Evolutionary conservation across 2,797 vertebrate genomes (phyloP), one percentile per base, ranked within the genome.

Genomic region (Leptodactylus fallax): DNA sequence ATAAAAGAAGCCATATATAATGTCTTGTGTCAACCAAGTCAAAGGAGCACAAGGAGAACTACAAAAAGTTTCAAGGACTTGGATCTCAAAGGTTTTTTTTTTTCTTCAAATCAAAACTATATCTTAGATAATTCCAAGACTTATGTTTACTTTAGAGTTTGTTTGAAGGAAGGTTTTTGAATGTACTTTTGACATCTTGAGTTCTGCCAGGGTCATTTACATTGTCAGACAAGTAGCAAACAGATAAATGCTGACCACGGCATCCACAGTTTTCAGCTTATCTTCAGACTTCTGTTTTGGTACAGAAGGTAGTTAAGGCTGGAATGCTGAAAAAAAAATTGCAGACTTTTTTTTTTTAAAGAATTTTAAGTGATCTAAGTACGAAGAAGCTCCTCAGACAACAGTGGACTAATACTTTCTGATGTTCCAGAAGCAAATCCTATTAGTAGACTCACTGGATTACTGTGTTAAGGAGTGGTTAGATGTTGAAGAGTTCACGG

Each of bases 361-460:
- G 72, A 76, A 76, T 76, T 76, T 51, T n/a, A 76, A 76, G 25
- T 76, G 45, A 51, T 76, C 11, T 21, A 76, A 51, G 51, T 76
- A 49, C 2, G 45, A 51, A 76, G 47, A 51, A 12, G 72, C 72
- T 51, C 47, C 72, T 76, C 47, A 51, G 47, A 76, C 49, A 77
- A n/a, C 74, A 23, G 74, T 14, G 21, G 47, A 77, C 74, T 77
- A 77, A 77, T 77, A 7, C 72, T 76, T n/a, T 51, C 47, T 77
- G 74, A 77, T 77, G 74, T 77, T 77, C 74, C 74, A 77, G 36
- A 19, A 72, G 74, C 47, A 77, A 77, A 77, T 77, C 74, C 74
- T n/a, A 77, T 77, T 77, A 77, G 74, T 77, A 77, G 49, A 77
- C 74, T 53, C 49, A 7, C 47, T 77, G 74, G 74, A 77, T 77